Base-by-base conservation (phyloP, 2,888 invertebrate species). In the Trichopria drosophilae region DNA sequence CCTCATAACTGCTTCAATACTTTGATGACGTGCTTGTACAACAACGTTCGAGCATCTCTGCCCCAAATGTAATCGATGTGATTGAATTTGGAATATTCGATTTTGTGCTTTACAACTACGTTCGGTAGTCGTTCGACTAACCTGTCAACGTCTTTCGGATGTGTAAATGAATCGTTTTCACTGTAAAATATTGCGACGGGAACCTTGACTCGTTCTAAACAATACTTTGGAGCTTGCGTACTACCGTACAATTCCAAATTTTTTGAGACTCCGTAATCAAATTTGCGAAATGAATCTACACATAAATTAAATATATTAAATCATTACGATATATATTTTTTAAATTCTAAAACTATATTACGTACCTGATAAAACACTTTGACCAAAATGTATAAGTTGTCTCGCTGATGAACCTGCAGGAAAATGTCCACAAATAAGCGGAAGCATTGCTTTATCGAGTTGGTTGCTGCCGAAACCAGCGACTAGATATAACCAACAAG, bases 111-210 rank as follows among this genome's bases (percentile, higher is more conserved):
- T 18, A 66, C 48, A 9, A 67, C 57, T 3, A 73, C 66, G 39
- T 73, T 72, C 37, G 73, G 71, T 26, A 74, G 57, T 36, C 62
- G 62, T 10, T 67, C 63, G 1, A 65, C 63, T 3, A 73, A 62
- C 42, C 59, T 67, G 47, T 68, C 64, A 20, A 74, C 61, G 42
- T 74, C 73, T 62, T 53, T 52, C n/a, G 67, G 65, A 59, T 73
- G 79, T 19, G 83, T 82, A 4, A 85, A 70, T 68, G 79, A 80
- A 65, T 87, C 87, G 60, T 83, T 83, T 53, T 80, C 79, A 6
- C 84, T 84, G 54, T 84, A 83, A 37, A 84, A 78, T 13, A 86
- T 61, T 2, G 79, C 76, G 3, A 83, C 79, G 0, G 86, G 86
- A 26, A 82, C 78, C 59, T 73, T 78, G 1, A 85, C 80, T 51